Percentiles rank a stretch among this genome's conserved stretches.
phyloP scores from a whole-genome alignment of 2,113 vertebrate species.

The Nerophis ophidion region DNA sequence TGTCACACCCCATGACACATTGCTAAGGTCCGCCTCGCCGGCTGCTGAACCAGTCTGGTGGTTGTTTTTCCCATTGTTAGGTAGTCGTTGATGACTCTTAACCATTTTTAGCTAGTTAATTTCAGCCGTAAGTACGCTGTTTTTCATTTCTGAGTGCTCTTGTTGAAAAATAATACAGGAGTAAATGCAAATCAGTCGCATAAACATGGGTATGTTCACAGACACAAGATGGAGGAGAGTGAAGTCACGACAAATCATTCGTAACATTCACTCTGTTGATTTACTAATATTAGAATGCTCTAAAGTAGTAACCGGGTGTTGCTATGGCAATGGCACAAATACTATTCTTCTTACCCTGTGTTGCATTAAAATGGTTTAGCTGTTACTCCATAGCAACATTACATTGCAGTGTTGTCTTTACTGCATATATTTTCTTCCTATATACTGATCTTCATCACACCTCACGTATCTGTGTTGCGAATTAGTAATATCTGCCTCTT shows the following conservation, averaged over 20 bases:
- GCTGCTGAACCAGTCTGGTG: too few relatives aligned
- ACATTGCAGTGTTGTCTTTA: too few relatives aligned
- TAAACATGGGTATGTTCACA: background rate
- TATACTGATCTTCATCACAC: background rate
- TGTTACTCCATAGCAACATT: background rate
- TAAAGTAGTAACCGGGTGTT: background rate
- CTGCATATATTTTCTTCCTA: background rate
- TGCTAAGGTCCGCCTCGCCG: too few relatives aligned
- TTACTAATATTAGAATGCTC: background rate
- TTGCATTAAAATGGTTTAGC: background rate
- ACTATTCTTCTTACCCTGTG: background rate
- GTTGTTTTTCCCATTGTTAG: too few relatives aligned
- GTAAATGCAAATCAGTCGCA: background rate
- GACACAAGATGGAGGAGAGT: background rate
- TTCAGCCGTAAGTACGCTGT: background rate
- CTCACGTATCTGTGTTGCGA: background rate
- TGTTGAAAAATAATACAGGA: conserved; percentile 5
- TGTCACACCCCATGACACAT: too few relatives aligned
- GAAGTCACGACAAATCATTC: background rate
- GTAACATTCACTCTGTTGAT: background rate
- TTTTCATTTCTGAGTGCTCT: background rate
- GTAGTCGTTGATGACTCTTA: background rate
- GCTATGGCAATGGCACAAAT: background rate
- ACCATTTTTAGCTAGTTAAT: background rate
- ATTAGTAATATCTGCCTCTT: background rate